Conservation (phyloP, 2,797 vertebrate genomes). For the Cirrhinus molitorella region DNA sequence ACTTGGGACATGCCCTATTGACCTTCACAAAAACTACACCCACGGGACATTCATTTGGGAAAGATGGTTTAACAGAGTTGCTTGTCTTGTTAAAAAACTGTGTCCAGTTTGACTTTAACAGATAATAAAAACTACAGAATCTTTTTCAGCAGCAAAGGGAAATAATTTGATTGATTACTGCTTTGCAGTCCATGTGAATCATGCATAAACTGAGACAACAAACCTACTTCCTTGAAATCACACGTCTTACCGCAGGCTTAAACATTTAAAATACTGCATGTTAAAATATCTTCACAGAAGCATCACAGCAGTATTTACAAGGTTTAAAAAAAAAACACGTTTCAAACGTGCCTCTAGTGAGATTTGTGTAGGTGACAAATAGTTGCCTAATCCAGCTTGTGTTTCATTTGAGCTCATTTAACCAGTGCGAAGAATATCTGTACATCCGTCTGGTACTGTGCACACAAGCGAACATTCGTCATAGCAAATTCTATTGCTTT, state of each 20-base stretch:
- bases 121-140: neutral
- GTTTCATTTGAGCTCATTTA: slow-evolving; percentile 46
- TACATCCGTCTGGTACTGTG: slow-evolving; percentile 37
- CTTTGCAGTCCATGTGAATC: slow-evolving; percentile 5
- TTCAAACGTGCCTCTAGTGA: slow-evolving; percentile 42
- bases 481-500: slow-evolving; percentile 31
- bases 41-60: neutral
- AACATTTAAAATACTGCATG: slow-evolving; percentile 16
- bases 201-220: slow-evolving; percentile 11
- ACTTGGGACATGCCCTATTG: neutral
- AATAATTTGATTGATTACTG: slow-evolving; percentile 5
- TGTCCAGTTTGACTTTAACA: neutral
- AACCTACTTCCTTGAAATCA: neutral
- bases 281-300: slow-evolving; percentile 12
- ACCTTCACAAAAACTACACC: slow-evolving; percentile 2
- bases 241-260: neutral
- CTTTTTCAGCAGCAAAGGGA: neutral
- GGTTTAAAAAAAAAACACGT: slow-evolving; percentile 34
- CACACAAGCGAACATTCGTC: slow-evolving; percentile 22
- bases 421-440: slow-evolving; percentile 44
- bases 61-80: neutral
- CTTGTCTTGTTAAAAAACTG: neutral
- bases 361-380: slow-evolving; percentile 47
- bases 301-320: slow-evolving; percentile 13
- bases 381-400: slow-evolving; percentile 30